phyloP scores from a whole-genome alignment of 2,888 invertebrate genomes.

The Lasioglossum calceatum region DNA sequence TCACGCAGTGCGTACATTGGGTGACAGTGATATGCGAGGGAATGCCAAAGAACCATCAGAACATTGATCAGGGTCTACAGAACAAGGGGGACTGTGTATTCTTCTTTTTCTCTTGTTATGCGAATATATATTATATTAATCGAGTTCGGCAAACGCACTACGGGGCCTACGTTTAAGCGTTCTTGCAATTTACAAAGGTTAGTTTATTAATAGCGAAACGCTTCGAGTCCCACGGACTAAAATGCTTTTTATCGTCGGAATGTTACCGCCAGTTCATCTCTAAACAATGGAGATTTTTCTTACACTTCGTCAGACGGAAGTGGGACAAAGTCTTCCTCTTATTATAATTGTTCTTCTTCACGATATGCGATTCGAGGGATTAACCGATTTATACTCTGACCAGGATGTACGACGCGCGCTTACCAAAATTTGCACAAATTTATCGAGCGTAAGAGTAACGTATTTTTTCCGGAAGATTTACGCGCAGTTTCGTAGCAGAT shows the following conservation, averaged over 20 bases:
- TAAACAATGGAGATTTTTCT: constrained; percentile 63
- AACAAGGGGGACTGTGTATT: constrained; percentile 22
- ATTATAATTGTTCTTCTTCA: constrained; percentile 36
- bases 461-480: neutral
- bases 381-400: constrained; percentile 23
- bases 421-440: neutral
- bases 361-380: constrained; percentile 55
- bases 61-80: constrained; percentile 26
- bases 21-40: constrained; percentile 34
- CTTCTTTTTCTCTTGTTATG: neutral
- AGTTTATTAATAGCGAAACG: constrained; percentile 71
- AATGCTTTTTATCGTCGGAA: constrained; percentile 66
- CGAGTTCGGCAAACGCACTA: constrained; percentile 59
- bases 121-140: constrained; percentile 10
- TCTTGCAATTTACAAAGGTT: constrained; percentile 76
- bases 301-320: constrained; percentile 61
- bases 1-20: constrained; percentile 30
- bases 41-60: constrained; percentile 66
- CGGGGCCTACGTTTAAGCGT: constrained; percentile 72
- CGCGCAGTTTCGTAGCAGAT: neutral
- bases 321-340: constrained; percentile 64
- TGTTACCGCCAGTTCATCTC: constrained; percentile 65
- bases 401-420: neutral
- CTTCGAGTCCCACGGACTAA: constrained; percentile 65
- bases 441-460: neutral